Conservation (phyloP, 2,888 invertebrate species). For the Nomada fabriciana region DNA sequence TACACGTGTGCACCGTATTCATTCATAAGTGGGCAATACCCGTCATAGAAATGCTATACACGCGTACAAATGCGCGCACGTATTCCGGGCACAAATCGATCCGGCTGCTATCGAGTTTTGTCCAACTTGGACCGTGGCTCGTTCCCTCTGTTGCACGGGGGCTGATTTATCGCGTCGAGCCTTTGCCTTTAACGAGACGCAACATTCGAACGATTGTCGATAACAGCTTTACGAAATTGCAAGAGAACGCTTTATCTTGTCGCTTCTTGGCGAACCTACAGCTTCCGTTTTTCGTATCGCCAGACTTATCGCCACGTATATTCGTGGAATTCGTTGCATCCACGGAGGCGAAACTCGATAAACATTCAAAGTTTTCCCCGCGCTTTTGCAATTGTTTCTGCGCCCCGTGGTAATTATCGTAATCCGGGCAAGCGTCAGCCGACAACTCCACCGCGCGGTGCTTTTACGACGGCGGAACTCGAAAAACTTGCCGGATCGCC, state of each 20-base stretch:
- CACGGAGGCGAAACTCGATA: neutral
- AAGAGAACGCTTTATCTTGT: slow-evolving; percentile 5
- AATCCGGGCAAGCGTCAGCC: neutral
- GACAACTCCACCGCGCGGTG: neutral
- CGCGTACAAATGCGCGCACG: neutral
- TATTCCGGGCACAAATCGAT: slow-evolving; percentile 25
- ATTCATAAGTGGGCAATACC: slow-evolving; percentile 51
- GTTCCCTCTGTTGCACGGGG: neutral
- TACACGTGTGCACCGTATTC: slow-evolving; percentile 44
- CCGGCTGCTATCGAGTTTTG: neutral
- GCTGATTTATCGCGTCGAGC: neutral
- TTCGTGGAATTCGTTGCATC: neutral
- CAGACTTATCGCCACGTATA: neutral
- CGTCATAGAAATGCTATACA: slow-evolving; percentile 17
- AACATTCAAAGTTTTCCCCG: neutral
- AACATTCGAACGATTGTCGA: slow-evolving; percentile 1
- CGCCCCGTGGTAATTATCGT: neutral
- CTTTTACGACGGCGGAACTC: neutral
- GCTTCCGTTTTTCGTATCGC: slow-evolving; percentile 16
- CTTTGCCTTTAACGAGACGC: neutral
- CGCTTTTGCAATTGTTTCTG: neutral
- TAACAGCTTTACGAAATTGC: neutral
- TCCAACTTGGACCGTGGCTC: neutral
- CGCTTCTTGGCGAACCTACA: neutral
- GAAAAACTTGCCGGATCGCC: neutral